phyloP scores from a whole-genome alignment of 1,140 invertebrate species.

The Phocides pigmalion region DNA sequence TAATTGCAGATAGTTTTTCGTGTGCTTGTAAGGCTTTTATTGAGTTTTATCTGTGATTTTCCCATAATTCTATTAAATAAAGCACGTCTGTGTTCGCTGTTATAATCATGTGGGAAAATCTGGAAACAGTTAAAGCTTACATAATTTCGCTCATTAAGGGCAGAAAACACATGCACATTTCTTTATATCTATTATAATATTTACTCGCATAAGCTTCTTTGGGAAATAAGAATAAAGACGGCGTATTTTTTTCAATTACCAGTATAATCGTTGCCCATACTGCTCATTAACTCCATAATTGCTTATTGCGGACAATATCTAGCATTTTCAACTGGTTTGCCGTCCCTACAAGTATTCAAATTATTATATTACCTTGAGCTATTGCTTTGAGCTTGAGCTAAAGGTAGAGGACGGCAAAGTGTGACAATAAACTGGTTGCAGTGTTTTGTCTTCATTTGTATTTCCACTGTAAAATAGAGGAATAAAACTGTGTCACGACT shows the following conservation, averaged over 20 bases:
- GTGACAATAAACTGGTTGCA: constrained; percentile 15
- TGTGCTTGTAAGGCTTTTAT: constrained; percentile 10
- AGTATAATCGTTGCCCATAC: background rate
- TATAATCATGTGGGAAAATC: constrained; percentile 35
- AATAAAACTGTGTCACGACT: constrained; percentile 18
- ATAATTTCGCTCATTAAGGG: constrained; percentile 24
- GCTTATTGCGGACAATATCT: constrained; percentile 10
- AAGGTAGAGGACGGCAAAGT: background rate
- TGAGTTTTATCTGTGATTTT: constrained; percentile 26
- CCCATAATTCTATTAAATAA: constrained; percentile 31
- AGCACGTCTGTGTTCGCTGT: constrained; percentile 24
- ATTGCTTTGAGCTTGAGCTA: constrained; percentile 14
- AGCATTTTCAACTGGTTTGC: background rate
- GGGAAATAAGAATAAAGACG: too few relatives aligned
- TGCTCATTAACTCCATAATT: background rate
- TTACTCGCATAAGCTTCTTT: background rate
- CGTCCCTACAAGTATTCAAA: background rate
- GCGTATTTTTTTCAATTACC: background rate
- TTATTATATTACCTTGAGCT: constrained; percentile 4
- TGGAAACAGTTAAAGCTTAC: constrained; percentile 35
- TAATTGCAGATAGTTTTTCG: constrained; percentile 8
- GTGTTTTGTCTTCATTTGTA: constrained; percentile 5
- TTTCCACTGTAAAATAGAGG: constrained; percentile 20
- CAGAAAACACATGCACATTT: constrained; percentile 6
- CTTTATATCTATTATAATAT: background rate